These are phyloP conservation scores for Brachionus paranguensis DNA, from an alignment of 1,140 invertebrate genomes.

Conservation along the genomic window DNA sequence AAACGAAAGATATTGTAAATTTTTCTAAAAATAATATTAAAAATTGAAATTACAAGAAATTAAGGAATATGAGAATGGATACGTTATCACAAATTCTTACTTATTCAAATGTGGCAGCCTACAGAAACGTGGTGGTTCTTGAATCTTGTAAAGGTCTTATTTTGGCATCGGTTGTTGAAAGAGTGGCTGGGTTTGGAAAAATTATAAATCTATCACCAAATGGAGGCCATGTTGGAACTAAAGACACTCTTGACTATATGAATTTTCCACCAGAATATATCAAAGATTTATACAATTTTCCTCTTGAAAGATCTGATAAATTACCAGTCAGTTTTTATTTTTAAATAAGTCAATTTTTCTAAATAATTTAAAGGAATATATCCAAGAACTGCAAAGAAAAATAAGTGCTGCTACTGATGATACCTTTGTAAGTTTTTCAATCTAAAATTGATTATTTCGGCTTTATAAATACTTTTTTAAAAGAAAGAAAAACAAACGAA, in stretches of 20 bases:
- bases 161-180: slow-evolving; percentile 68
- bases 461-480: background rate
- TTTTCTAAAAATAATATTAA: background rate
- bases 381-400: slow-evolving; percentile 35
- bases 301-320: slow-evolving; percentile 42
- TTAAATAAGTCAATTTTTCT: background rate
- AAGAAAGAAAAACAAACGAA: slow-evolving; percentile 43
- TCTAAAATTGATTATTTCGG: background rate
- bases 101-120: slow-evolving; percentile 69
- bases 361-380: slow-evolving; percentile 34
- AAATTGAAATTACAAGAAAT: slow-evolving; percentile 41
- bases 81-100: slow-evolving; percentile 77
- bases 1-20: slow-evolving; percentile 67
- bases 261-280: slow-evolving; percentile 55
- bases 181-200: slow-evolving; percentile 42
- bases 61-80: slow-evolving; percentile 68
- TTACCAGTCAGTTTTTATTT: background rate
- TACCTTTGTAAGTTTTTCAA: background rate
- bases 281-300: slow-evolving; percentile 44
- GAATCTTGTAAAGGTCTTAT: slow-evolving; percentile 77
- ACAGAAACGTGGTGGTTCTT: slow-evolving; percentile 73
- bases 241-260: slow-evolving; percentile 64
- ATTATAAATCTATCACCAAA: slow-evolving; percentile 15
- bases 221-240: slow-evolving; percentile 1
- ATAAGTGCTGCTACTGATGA: slow-evolving; percentile 10